phyloP scores from a whole-genome alignment of 2,797 vertebrate genomes.

The Spheniscus humboldti region DNA sequence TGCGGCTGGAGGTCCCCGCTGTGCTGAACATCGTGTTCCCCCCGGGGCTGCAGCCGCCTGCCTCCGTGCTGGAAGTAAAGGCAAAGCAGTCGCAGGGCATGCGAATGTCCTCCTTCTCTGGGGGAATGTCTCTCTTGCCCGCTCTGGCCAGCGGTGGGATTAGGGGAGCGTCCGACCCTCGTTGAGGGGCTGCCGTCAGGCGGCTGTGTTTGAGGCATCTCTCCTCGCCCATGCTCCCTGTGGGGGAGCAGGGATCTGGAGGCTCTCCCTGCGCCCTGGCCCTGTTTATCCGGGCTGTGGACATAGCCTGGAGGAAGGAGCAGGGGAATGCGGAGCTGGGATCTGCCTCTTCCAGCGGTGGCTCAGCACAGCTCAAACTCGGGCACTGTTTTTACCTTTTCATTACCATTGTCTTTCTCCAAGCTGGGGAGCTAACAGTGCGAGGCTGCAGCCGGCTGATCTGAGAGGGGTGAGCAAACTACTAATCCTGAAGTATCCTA shows the following conservation, averaged over 20 bases:
- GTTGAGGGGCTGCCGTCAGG: not conserved
- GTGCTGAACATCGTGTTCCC: not conserved
- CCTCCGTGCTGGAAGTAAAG: not conserved
- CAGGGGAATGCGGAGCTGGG: conserved; percentile 13
- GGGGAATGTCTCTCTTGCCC: not conserved
- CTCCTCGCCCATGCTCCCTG: rapidly evolving
- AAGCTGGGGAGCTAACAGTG: not conserved
- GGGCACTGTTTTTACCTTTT: not conserved
- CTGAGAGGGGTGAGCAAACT: no score
- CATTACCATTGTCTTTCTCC: not conserved
- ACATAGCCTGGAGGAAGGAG: conserved; percentile 7
- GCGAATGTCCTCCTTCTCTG: not conserved
- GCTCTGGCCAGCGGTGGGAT: rapidly evolving
- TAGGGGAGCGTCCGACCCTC: rapidly evolving
- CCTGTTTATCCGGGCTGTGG: not conserved
- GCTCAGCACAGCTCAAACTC: not conserved
- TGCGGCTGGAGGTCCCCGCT: not conserved
- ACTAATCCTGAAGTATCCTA: rapidly evolving
- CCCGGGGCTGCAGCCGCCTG: not conserved
- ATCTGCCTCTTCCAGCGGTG: not conserved
- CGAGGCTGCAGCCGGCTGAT: rapidly evolving
- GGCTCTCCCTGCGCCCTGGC: not conserved
- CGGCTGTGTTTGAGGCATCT: not conserved
- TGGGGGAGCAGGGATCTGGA: not conserved
- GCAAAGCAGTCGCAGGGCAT: not conserved